Evolutionary conservation across 2,888 invertebrate genomes (phyloP).

Genomic region (Drymonia ruficornis): DNA sequence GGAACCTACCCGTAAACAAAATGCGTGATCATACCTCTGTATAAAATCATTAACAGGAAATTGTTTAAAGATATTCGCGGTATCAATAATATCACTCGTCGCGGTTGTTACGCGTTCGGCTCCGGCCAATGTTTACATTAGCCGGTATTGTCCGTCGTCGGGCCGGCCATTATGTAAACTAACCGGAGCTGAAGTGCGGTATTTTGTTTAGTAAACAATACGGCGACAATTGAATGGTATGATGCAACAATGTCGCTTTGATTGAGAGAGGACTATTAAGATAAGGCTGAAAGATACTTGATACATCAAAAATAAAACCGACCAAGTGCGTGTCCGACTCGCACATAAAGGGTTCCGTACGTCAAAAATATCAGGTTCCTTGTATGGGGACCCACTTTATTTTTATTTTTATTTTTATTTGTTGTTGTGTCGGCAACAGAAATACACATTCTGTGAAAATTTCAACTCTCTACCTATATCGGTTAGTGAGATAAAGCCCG

Average conservation of each 20-base stretch:
- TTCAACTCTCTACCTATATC: no score
- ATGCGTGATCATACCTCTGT: background rate
- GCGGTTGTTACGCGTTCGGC: background rate
- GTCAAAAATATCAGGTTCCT: no score
- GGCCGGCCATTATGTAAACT: slow-evolving; percentile 3
- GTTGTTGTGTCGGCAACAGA: no score
- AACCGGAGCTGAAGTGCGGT: background rate
- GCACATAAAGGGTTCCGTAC: no score
- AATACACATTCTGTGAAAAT: no score
- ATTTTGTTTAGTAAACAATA: slow-evolving; percentile 6
- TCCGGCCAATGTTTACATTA: slow-evolving; percentile 7
- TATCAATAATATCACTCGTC: slow-evolving; percentile 2
- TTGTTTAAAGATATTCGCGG: slow-evolving; percentile 1
- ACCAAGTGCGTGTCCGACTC: no score
- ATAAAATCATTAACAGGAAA: slow-evolving; percentile 1
- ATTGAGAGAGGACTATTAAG: no score
- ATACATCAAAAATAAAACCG: no score
- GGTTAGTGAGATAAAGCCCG: no score
- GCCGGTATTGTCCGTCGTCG: slow-evolving; percentile 10
- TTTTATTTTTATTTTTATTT: no score
- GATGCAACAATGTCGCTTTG: background rate
- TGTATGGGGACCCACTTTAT: no score
- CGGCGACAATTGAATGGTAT: slow-evolving; percentile 2
- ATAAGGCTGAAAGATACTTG: no score
- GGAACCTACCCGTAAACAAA: background rate